Evolutionary conservation across 2,797 vertebrate genomes (phyloP).

Genomic region (Melanotaenia nigrans): DNA sequence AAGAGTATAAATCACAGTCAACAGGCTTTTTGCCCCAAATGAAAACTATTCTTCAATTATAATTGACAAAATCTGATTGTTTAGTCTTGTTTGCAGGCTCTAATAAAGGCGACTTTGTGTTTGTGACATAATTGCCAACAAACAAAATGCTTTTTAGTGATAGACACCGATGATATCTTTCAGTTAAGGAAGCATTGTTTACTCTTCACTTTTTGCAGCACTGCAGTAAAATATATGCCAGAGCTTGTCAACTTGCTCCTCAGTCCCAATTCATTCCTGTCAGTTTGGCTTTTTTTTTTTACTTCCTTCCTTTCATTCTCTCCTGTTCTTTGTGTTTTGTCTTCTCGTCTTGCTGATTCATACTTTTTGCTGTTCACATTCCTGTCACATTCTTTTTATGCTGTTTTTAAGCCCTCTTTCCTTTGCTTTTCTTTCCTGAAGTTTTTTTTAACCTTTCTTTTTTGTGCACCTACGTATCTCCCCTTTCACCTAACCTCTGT

Average conservation of each 20-base stretch:
- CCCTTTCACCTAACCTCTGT: conserved; percentile 4
- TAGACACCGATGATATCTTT: conserved; percentile 1
- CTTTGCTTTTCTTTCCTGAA: not conserved
- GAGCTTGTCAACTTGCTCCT: conserved; percentile 6
- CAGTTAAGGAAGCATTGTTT: conserved; percentile 13
- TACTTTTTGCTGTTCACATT: conserved; percentile 54
- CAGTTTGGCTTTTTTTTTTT: conserved; percentile 29
- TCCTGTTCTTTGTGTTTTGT: conserved; percentile 44
- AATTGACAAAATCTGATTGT: conserved; percentile 37
- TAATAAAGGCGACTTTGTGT: not conserved
- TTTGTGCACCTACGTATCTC: conserved; percentile 1
- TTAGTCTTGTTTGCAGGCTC: conserved; percentile 12
- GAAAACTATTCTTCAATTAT: conserved; percentile 34
- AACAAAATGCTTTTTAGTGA: not conserved
- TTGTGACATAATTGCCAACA: not conserved
- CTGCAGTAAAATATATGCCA: conserved; percentile 15
- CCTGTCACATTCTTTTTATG: conserved; percentile 37
- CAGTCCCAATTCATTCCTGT: conserved; percentile 20
- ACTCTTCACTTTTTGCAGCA: conserved; percentile 11
- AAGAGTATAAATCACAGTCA: not conserved
- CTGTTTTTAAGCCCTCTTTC: conserved; percentile 14
- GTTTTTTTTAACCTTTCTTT: not conserved
- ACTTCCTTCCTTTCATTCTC: conserved; percentile 47
- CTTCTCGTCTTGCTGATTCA: conserved; percentile 58
- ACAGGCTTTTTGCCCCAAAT: not conserved